Conservation (phyloP, 2,888 invertebrate species). For the Lepetodrilus schrolli region DNA sequence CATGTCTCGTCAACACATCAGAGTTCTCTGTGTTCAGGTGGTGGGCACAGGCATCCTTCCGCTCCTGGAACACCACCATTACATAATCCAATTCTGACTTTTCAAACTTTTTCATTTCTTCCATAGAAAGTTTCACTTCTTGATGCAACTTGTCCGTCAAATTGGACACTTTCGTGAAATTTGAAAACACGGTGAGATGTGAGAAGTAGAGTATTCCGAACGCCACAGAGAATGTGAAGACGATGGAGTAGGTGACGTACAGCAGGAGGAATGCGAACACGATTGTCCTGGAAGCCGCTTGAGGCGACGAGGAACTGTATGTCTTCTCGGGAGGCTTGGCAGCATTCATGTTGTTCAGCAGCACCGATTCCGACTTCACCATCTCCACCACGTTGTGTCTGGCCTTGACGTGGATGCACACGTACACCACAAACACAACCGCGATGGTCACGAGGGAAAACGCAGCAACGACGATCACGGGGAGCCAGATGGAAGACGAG, state of each 20-base stretch:
- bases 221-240: slow-evolving; percentile 66
- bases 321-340: background rate
- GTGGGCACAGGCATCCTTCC: slow-evolving; percentile 60
- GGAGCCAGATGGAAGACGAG: slow-evolving; percentile 4
- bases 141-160: slow-evolving; percentile 57
- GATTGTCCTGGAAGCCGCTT: slow-evolving; percentile 47
- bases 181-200: slow-evolving; percentile 50
- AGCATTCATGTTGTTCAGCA: slow-evolving; percentile 10
- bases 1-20: slow-evolving; percentile 44
- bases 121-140: slow-evolving; percentile 51
- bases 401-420: background rate
- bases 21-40: slow-evolving; percentile 53
- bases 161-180: slow-evolving; percentile 52
- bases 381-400: background rate
- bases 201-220: slow-evolving; percentile 63
- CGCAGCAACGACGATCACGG: background rate
- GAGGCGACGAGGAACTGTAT: background rate
- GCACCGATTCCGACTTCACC: slow-evolving; percentile 4
- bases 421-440: slow-evolving; percentile 15
- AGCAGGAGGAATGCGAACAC: slow-evolving; percentile 53
- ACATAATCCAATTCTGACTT: slow-evolving; percentile 50
- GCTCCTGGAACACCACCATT: slow-evolving; percentile 50
- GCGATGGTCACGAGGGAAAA: background rate
- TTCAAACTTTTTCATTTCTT: slow-evolving; percentile 54
- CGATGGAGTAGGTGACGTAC: slow-evolving; percentile 62